Base-by-base conservation (phyloP, 2,888 invertebrate species). In the Yponomeuta evonymella region DNA sequence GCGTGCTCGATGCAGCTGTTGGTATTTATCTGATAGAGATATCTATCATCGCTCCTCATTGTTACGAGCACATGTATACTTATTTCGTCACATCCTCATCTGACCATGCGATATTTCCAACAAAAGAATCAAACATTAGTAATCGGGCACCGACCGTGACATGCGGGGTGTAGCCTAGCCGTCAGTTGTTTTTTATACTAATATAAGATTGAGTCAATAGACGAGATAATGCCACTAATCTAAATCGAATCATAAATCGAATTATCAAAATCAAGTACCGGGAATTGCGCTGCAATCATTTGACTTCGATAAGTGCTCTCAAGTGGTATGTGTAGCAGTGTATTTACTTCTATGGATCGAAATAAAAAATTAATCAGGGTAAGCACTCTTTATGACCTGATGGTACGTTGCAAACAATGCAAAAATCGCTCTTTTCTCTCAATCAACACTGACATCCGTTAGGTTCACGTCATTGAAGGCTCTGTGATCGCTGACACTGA, bases 21-120 rank as follows among this genome's bases (percentile, higher is more conserved):
- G 62, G 15, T 63, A 29, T 9, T 63, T n/a, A 29, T 29, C 23
- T 63, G 29, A 63, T 30, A 58, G 71, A 71, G 73, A 75, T 74
- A 72, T 69, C 36, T 72, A 75, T 74, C 75, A 72, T 58, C 51
- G 51, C 51, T 72, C 74, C 71, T 73, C 72, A 75, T 75, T 73
- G 72, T 74, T 74, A 71, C 67, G 3, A 67, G 51, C 51, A 15
- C 51, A 58, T 58, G 15, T 12, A 33, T 36, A 71, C 67, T 69
- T n/a, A 71, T 82, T 77, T 80, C 81, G 78, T 80, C 82, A 83
- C 77, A 81, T 83, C 81, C 83, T 79, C 74, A 74, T 74, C 73
- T 75, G 74, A 74, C 75, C 73, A 73, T 70, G 68, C 72, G 71
- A 73, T 74, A 73, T 74, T 74, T 74, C 75, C 75, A 75, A 77